These are phyloP conservation scores for Lycorma delicatula DNA, from an alignment of 1,140 invertebrate genomes.

Conservation along the genomic window DNA sequence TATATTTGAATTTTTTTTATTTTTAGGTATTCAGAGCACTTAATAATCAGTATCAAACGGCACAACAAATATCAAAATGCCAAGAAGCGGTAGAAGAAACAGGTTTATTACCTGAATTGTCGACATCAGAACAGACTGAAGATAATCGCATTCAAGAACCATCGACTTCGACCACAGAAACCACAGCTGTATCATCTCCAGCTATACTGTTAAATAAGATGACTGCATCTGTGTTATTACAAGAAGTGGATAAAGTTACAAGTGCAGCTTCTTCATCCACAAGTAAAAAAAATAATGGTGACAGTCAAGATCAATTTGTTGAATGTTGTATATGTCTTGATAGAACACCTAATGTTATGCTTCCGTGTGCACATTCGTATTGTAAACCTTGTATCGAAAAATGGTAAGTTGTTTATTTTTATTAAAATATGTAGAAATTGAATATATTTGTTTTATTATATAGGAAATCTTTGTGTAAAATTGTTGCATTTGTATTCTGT, in stretches of 20 bases:
- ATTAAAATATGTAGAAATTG: too few species aligned
- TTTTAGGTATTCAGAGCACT: conserved; percentile 43
- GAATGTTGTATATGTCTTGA: conserved; percentile 67
- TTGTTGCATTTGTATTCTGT: too few species aligned
- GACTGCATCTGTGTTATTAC: conserved; percentile 35
- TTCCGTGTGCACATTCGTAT: conserved; percentile 58
- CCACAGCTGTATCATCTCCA: background rate
- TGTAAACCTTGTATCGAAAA: conserved; percentile 58
- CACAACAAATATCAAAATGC: conserved; percentile 27
- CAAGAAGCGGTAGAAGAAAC: background rate
- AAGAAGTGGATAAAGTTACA: conserved; percentile 15
- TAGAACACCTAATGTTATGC: conserved; percentile 50
- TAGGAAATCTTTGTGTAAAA: too few species aligned
- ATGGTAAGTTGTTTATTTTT: too few species aligned
- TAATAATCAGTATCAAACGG: conserved; percentile 36
- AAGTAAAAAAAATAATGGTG: conserved; percentile 14
- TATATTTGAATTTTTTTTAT: background rate
- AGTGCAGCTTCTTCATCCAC: conserved; percentile 1
- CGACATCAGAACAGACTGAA: too few species aligned
- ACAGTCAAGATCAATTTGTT: conserved; percentile 10
- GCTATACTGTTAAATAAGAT: conserved; percentile 1
- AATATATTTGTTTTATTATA: too few species aligned
- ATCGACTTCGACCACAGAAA: background rate
- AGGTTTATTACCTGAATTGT: too few species aligned
- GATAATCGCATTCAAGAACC: background rate